Conservation (phyloP, 30 jellyfish, hydroid and myxozoan species). For the Aurelia sp. region DNA sequence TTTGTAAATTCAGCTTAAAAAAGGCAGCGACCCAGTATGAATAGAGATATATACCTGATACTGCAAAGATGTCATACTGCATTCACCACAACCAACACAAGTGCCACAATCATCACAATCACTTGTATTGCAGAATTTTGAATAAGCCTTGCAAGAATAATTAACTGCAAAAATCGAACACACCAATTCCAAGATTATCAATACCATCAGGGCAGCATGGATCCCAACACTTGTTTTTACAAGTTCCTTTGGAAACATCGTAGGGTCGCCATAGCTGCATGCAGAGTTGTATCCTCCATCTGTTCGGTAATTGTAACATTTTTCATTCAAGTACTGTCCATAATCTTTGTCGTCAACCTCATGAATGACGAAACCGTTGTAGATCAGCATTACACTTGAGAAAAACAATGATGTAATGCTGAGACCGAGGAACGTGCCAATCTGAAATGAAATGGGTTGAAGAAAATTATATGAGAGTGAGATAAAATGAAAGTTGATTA, state of each 20-base stretch:
- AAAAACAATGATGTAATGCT: constrained; percentile 11
- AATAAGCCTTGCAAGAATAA: constrained; percentile 38
- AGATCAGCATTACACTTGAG: constrained; percentile 10
- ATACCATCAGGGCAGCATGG: neutral
- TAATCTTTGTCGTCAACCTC: neutral
- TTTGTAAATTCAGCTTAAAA: too few relatives aligned
- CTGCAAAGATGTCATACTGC: constrained; percentile 5
- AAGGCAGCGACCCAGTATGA: too few relatives aligned
- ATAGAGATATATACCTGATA: neutral
- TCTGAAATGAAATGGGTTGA: neutral
- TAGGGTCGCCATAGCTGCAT: neutral
- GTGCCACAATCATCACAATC: neutral
- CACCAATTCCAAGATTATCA: constrained; percentile 14
- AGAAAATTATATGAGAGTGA: too few relatives aligned
- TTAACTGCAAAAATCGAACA: constrained; percentile 16
- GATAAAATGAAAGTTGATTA: too few relatives aligned
- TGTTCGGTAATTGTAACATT: too few relatives aligned
- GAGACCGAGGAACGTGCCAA: constrained; percentile 2
- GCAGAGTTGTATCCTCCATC: too few relatives aligned
- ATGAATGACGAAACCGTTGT: neutral
- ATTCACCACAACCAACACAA: constrained; percentile 45
- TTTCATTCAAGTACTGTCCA: neutral
- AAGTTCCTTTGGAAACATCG: neutral
- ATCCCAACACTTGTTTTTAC: neutral
- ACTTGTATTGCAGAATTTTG: constrained; percentile 41